phyloP scores from a whole-genome alignment of 2,888 invertebrate species.

The Eudemis profundana region DNA sequence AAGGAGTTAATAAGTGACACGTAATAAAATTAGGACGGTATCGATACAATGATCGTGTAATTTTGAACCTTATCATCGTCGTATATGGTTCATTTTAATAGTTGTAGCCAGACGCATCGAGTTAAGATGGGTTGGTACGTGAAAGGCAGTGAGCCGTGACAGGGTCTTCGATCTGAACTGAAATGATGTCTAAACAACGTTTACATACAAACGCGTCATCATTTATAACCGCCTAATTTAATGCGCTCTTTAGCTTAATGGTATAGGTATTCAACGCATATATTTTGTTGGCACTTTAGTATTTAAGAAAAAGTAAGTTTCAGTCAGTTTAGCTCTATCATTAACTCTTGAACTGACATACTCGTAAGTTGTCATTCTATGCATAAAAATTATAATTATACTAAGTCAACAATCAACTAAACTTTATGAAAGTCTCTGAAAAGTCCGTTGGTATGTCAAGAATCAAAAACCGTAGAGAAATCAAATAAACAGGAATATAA shows the following conservation, averaged over 20 bases:
- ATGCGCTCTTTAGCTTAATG: neutral
- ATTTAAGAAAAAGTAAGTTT: no score
- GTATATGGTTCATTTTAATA: neutral
- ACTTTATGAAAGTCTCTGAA: no score
- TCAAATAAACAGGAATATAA: no score
- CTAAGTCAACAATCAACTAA: no score
- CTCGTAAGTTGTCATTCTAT: no score
- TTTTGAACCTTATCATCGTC: neutral
- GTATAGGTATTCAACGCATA: no score
- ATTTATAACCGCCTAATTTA: slow-evolving; percentile 18
- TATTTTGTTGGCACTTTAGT: no score
- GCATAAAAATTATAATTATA: no score
- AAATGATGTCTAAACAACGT: slow-evolving; percentile 50
- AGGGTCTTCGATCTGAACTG: slow-evolving; percentile 47
- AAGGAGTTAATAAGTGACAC: slow-evolving; percentile 8
- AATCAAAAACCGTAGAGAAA: no score
- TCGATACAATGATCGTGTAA: neutral
- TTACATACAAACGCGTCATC: slow-evolving; percentile 50
- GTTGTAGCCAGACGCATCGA: neutral
- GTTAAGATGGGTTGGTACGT: slow-evolving; percentile 6
- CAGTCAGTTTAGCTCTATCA: no score
- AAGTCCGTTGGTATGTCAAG: no score
- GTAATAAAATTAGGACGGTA: slow-evolving; percentile 30
- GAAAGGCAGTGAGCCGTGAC: slow-evolving; percentile 51
- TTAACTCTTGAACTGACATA: no score